Conservation (phyloP, 1,140 invertebrate species). For the Gryon sp. region DNA sequence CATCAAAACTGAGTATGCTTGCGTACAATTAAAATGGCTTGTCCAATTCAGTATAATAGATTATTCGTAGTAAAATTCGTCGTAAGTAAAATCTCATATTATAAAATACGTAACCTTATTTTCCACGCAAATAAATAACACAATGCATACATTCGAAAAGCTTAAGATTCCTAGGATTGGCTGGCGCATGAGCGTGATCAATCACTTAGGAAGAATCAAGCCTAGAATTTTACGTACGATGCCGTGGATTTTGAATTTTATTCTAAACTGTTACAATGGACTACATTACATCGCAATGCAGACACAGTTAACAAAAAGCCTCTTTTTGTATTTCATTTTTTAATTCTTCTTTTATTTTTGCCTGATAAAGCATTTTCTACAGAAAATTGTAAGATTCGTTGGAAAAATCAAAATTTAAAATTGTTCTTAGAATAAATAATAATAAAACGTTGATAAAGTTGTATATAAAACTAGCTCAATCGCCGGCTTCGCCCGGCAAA, state of each 20-base stretch:
- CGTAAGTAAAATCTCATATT: neutral
- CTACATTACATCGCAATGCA: conserved; percentile 14
- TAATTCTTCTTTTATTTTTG: too few species aligned
- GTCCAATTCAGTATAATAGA: conserved; percentile 12
- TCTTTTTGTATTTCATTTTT: too few species aligned
- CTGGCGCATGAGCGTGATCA: conserved; percentile 21
- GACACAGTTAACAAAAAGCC: too few species aligned
- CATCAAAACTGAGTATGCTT: too few species aligned
- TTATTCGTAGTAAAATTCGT: neutral
- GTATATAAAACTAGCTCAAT: too few species aligned
- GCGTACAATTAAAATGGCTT: too few species aligned
- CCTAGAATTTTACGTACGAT: conserved; percentile 15
- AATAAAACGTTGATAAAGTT: too few species aligned
- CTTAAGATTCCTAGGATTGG: conserved; percentile 25
- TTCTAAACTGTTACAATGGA: conserved; percentile 6
- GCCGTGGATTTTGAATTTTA: neutral
- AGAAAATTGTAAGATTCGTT: too few species aligned
- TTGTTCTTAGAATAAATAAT: too few species aligned
- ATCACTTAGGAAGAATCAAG: conserved; percentile 26
- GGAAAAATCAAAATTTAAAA: too few species aligned
- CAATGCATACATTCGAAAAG: neutral
- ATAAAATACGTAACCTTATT: conserved; percentile 9
- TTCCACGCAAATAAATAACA: neutral
- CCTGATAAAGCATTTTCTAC: too few species aligned
- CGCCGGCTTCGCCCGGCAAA: too few species aligned